Base-by-base conservation (phyloP, 30 jellyfish, hydroid and myxozoan species). In the Clytia hemisphaerica region DNA sequence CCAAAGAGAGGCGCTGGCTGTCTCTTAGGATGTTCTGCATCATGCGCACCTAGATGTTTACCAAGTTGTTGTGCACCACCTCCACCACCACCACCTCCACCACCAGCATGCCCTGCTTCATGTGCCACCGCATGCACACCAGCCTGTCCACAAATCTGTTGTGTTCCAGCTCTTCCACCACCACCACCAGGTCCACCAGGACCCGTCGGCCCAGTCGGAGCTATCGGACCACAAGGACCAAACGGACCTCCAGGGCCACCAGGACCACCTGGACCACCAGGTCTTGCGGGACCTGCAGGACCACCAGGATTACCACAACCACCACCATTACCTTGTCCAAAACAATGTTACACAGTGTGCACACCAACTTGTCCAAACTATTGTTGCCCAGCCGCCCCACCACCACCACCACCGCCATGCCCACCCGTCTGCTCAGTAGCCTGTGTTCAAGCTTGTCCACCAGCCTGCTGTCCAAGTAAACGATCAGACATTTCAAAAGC, bases 111-210 rank as follows among this genome's bases (percentile, higher is more conserved):
- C 37, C 78, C 78, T 19, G 78, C 78, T 2, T 45, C 61, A 10
- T 65, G 78, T 44, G 33, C 67, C 16, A 19, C 44, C 2, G 37
- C 78, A 19, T 65, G 78, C 34, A 16, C 78, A 1, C 49, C 78
- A 37, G 35, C 61, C 3, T 65, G 78, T n/a, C 78, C 78, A 65
- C 22, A 34, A 19, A 67, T 65, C 24, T 65, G 78, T 36, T 65
- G 78, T 27, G 67, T 36, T 28, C 78, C 78, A 4, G 78, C 67
- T 19, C 78, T 67, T 36, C 78, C 78, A 22, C 78, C 96, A 82
- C 38, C 88, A 73, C 99, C 99, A 83, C 99, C 99, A 65, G 96
- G 96, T 85, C 99, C 99, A 83, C 96, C 99, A 61, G 99, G 99
- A 21, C 69, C 95, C 37, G 96, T 94, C 78, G 99, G 99, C 84